These are phyloP conservation scores for Catagonus wagneri DNA, from an alignment of 2,113 vertebrate species.

Conservation along the genomic window DNA sequence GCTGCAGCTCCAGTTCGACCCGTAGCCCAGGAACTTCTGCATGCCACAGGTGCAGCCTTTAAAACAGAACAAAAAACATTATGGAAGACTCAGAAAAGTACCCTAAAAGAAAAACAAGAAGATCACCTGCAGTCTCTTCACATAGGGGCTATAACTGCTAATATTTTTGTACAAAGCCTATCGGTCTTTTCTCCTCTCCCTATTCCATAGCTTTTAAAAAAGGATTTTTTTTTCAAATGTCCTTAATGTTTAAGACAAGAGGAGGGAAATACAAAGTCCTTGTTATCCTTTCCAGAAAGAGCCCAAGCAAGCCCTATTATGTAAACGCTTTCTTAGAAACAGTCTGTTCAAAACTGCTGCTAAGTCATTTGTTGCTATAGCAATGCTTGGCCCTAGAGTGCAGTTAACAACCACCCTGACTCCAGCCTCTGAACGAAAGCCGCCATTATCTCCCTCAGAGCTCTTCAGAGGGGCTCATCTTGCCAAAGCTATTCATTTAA, in stretches of 20 bases:
- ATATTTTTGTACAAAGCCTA: neutral
- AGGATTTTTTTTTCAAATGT: conserved; percentile 32
- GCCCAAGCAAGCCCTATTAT: conserved; percentile 53
- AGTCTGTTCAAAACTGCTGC: conserved; percentile 12
- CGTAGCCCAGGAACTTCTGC: too few relatives aligned
- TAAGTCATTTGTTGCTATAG: conserved; percentile 73
- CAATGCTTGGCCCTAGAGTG: conserved; percentile 38
- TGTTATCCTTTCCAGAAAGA: conserved; percentile 59
- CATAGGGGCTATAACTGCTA: neutral
- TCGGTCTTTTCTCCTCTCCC: too few relatives aligned
- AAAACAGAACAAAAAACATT: conserved; percentile 12
- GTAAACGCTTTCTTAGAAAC: conserved; percentile 71
- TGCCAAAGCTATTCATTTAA: conserved; percentile 62
- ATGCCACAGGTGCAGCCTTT: too few relatives aligned
- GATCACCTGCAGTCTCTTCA: neutral
- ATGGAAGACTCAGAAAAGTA: neutral
- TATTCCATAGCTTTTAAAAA: neutral
- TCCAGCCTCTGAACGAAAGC: conserved; percentile 15
- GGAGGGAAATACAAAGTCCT: neutral
- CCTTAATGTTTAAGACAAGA: conserved; percentile 52
- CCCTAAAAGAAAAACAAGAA: neutral
- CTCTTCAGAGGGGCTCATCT: neutral
- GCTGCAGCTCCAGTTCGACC: too few relatives aligned
- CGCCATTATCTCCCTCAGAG: neutral
- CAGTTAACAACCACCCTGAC: conserved; percentile 24